Conservation (phyloP, 1,140 invertebrate genomes). For the Dufourea novaeangliae region DNA sequence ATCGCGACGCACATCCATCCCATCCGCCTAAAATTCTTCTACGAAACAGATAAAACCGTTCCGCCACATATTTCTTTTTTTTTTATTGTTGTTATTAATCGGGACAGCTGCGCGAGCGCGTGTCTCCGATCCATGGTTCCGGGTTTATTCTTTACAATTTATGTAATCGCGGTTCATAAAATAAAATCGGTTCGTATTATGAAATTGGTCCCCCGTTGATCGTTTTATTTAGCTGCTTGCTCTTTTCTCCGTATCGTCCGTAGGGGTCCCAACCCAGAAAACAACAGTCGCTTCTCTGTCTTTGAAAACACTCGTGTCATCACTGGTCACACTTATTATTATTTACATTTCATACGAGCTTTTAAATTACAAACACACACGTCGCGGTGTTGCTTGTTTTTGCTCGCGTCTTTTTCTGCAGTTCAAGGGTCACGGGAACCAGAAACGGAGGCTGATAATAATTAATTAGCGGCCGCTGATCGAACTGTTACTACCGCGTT, state of each 20-base stretch:
- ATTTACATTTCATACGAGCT: conserved; percentile 9
- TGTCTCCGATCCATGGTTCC: no score
- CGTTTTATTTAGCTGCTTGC: neutral
- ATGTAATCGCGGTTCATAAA: no score
- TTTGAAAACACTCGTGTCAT: neutral
- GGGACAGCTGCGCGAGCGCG: neutral
- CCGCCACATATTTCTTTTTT: no score
- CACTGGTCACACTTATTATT: neutral
- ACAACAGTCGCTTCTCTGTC: neutral
- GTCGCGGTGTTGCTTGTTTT: conserved; percentile 1
- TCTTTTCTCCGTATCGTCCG: neutral
- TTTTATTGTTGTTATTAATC: no score
- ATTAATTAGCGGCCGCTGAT: conserved; percentile 5
- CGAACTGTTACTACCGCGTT: neutral
- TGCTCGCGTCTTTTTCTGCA: neutral
- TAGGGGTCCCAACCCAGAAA: neutral
- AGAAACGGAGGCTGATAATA: neutral
- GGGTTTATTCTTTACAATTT: no score
- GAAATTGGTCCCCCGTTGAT: neutral
- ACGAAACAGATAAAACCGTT: neutral
- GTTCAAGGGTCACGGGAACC: neutral
- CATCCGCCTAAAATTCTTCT: conserved; percentile 17
- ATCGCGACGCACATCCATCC: neutral
- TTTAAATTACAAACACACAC: neutral
- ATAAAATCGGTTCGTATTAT: no score